Percentiles rank a stretch among this genome's conserved stretches.
Conservation (phyloP, 2,113 vertebrate genomes). For the Phalacrocorax carbo region DNA sequence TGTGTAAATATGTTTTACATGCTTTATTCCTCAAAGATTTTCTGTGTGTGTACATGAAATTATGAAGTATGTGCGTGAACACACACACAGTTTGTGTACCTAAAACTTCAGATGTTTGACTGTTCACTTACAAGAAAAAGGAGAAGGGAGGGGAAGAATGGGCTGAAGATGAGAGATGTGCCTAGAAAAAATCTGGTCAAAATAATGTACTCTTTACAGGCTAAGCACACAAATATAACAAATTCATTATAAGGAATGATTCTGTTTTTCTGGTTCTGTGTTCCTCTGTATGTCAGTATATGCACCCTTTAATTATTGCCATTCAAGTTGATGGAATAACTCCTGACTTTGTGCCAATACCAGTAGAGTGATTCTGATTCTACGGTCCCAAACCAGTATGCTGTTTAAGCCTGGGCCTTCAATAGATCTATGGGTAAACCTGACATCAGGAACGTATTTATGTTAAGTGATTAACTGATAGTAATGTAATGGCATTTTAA, state of each 20-base stretch:
- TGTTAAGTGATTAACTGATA: not conserved
- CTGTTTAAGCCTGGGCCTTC: not conserved
- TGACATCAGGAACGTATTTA: not conserved
- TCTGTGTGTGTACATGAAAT: not conserved
- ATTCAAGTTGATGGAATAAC: not conserved
- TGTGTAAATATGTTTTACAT: not conserved
- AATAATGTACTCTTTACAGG: not conserved
- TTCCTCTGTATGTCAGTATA: not conserved
- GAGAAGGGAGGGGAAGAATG: not conserved
- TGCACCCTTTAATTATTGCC: not conserved
- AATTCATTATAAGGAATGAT: not conserved
- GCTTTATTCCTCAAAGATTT: not conserved
- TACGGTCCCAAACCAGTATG: fast-evolving
- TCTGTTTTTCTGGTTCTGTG: not conserved
- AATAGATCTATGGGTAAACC: not conserved
- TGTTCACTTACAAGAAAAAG: not conserved
- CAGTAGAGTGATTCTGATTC: not conserved
- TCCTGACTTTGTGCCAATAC: not conserved
- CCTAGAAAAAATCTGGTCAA: not conserved
- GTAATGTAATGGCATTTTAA: not conserved
- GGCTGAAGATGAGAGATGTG: not conserved
- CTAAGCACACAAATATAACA: not conserved
- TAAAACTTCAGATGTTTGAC: not conserved
- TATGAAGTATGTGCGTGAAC: not conserved
- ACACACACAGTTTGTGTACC: not conserved